phyloP scores from a whole-genome alignment of 1,140 invertebrate species.

The Pomacea maculata region DNA sequence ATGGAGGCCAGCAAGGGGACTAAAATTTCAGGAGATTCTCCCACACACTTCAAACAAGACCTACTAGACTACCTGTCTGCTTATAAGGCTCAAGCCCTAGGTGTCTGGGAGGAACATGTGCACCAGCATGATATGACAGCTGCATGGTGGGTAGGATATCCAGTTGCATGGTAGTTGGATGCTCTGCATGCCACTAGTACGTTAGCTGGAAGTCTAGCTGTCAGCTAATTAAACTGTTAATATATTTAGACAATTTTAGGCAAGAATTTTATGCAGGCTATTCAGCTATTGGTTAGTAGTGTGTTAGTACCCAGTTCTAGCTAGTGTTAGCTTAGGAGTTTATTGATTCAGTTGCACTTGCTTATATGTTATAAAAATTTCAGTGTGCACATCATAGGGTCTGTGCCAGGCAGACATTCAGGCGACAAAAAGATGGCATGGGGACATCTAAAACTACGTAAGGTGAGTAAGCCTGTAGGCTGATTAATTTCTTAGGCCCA shows the following conservation, averaged over 20 bases:
- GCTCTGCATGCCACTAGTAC: background rate
- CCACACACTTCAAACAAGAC: constrained; percentile 85
- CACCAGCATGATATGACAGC: constrained; percentile 80
- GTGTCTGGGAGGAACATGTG: constrained; percentile 80
- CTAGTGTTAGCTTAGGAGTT: no score
- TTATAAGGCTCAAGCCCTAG: constrained; percentile 77
- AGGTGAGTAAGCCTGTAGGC: constrained; percentile 66
- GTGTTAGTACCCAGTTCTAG: background rate
- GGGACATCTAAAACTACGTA: constrained; percentile 77
- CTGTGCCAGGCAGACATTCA: constrained; percentile 82
- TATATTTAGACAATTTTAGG: background rate
- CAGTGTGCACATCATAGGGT: constrained; percentile 83
- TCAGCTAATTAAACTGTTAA: background rate
- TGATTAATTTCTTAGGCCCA: background rate
- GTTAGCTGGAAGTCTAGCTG: background rate
- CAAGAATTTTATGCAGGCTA: background rate
- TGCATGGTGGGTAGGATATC: constrained; percentile 74
- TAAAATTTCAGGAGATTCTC: constrained; percentile 75
- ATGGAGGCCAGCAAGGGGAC: constrained; percentile 16
- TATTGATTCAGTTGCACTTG: background rate
- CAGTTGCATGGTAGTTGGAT: background rate
- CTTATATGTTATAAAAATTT: constrained; percentile 14
- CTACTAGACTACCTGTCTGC: constrained; percentile 82
- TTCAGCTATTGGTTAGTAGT: background rate
- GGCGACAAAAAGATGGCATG: constrained; percentile 73